These are phyloP conservation scores for Hetaerina americana DNA, from an alignment of 1,140 invertebrate genomes.

Conservation along the genomic window DNA sequence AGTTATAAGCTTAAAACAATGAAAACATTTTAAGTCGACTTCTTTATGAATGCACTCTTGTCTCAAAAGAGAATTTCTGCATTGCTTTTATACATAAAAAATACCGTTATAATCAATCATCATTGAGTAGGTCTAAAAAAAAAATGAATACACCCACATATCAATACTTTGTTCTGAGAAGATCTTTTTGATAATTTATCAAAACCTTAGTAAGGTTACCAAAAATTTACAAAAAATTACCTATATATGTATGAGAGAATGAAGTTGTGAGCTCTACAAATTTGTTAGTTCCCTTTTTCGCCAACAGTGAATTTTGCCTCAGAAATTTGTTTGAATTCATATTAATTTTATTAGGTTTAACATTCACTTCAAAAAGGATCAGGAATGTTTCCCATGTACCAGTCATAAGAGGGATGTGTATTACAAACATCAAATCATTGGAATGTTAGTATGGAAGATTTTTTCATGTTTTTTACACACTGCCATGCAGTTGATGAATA, in stretches of 20 bases:
- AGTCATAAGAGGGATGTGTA: not conserved
- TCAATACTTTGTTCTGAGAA: no score
- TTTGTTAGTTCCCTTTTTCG: not conserved
- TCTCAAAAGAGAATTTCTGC: no score
- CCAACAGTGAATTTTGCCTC: no score
- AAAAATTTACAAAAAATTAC: not conserved
- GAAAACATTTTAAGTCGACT: no score
- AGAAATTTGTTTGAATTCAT: no score
- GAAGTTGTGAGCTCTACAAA: not conserved
- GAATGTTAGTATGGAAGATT: not conserved
- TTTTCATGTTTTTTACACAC: not conserved
- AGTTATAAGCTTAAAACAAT: no score
- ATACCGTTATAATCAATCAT: no score
- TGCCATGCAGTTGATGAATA: not conserved
- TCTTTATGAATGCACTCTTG: no score
- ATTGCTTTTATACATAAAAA: no score
- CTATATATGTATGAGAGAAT: not conserved
- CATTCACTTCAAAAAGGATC: not conserved
- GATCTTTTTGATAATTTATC: not conserved
- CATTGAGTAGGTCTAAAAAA: no score
- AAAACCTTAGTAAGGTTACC: not conserved
- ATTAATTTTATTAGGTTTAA: no score
- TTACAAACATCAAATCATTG: not conserved
- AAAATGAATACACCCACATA: no score
- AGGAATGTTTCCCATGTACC: not conserved